These are phyloP conservation scores for Euplagia quadripunctaria DNA, from an alignment of 2,888 invertebrate genomes.

Conservation along the genomic window DNA sequence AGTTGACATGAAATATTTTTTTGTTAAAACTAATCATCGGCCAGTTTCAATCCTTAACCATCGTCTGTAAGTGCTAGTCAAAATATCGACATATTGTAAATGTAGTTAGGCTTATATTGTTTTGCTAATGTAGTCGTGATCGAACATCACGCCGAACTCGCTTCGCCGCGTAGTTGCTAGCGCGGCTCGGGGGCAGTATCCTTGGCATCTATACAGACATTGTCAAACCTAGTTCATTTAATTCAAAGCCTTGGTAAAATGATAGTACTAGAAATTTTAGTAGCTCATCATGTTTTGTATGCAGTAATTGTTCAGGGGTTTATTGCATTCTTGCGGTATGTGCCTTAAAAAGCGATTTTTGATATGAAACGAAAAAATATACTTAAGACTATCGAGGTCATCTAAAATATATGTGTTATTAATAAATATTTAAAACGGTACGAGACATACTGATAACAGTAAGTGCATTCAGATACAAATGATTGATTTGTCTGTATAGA, in stretches of 20 bases:
- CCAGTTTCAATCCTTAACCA: conserved; percentile 56
- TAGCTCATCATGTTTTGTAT: background rate
- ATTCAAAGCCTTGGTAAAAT: background rate
- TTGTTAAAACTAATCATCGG: conserved; percentile 13
- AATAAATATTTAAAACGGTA: too few species aligned
- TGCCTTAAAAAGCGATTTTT: background rate
- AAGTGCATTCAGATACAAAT: background rate
- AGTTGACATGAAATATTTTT: background rate
- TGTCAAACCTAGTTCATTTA: background rate
- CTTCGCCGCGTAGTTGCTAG: conserved; percentile 32
- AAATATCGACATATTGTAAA: conserved; percentile 74
- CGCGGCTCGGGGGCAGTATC: conserved; percentile 28
- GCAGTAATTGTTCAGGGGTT: background rate
- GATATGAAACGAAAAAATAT: background rate
- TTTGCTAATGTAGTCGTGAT: conserved; percentile 61
- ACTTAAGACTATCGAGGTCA: background rate
- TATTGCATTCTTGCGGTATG: background rate
- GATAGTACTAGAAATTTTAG: background rate
- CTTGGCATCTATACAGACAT: conserved; percentile 31
- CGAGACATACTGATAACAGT: background rate
- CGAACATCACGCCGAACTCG: conserved; percentile 35
- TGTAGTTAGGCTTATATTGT: conserved; percentile 71
- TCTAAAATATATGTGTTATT: background rate
- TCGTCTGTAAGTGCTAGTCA: conserved; percentile 76
- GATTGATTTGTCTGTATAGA: conserved; percentile 12